These are phyloP conservation scores for Typhlichthys eigenmanni DNA, from an alignment of 2,797 vertebrate species.

Conservation along the genomic window DNA sequence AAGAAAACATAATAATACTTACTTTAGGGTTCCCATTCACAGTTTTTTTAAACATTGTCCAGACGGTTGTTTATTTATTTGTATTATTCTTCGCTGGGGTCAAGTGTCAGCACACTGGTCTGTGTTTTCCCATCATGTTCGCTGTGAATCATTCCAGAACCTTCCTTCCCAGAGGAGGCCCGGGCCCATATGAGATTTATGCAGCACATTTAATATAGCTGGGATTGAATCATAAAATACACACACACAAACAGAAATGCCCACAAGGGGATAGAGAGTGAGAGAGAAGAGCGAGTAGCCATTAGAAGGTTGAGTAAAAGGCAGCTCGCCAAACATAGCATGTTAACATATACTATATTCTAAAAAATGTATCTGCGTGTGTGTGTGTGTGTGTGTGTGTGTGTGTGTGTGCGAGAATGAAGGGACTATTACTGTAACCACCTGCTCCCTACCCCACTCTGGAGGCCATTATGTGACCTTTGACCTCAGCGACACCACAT, in stretches of 20 bases:
- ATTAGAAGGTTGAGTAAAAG: too few relatives aligned
- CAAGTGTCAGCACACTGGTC: conserved; percentile 50
- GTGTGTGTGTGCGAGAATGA: too few relatives aligned
- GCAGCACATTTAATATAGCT: conserved; percentile 56
- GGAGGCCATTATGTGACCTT: too few relatives aligned
- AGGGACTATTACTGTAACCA: too few relatives aligned
- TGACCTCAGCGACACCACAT: too few relatives aligned
- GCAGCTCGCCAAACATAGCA: too few relatives aligned
- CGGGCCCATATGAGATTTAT: conserved; percentile 59
- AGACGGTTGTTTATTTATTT: conserved; percentile 62
- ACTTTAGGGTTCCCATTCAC: conserved; percentile 16
- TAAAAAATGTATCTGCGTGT: too few relatives aligned
- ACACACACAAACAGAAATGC: conserved; percentile 17
- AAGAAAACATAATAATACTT: conserved; percentile 12
- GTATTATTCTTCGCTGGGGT: conserved; percentile 60
- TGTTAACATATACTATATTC: too few relatives aligned
- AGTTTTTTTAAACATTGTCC: conserved; percentile 44
- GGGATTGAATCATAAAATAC: conserved; percentile 60
- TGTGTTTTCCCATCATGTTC: conserved; percentile 67
- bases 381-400: too few relatives aligned
- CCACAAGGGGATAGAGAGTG: conserved; percentile 1
- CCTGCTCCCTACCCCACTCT: too few relatives aligned
- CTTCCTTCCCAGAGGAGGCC: conserved; percentile 46
- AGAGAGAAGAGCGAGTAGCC: not conserved
- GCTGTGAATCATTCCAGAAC: conserved; percentile 48